These are phyloP conservation scores for Pelmatolapia mariae DNA, from an alignment of 2,113 vertebrate species.

Conservation along the genomic window DNA sequence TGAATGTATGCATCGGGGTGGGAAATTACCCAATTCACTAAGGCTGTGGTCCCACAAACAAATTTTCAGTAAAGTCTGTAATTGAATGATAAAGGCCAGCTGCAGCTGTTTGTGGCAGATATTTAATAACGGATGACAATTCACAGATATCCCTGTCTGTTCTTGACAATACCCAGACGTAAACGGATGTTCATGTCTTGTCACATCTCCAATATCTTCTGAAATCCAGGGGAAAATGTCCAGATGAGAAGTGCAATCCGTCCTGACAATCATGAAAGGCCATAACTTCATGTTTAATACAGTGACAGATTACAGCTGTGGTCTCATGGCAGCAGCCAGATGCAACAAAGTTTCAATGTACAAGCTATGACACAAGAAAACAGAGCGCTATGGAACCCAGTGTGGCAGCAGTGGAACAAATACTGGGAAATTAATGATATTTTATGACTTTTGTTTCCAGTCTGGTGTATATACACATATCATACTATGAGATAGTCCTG, in stretches of 20 bases:
- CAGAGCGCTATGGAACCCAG: not conserved
- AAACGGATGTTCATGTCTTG: slow-evolving; percentile 16
- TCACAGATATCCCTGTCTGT: slow-evolving; percentile 19
- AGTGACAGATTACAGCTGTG: not conserved
- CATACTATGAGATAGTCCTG: not conserved
- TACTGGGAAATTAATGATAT: not conserved
- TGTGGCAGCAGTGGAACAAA: not conserved
- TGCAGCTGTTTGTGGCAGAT: slow-evolving; percentile 21
- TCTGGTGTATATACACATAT: not conserved
- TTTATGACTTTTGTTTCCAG: not conserved
- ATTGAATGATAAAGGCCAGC: slow-evolving; percentile 26
- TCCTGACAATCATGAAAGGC: not conserved
- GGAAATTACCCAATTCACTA: not conserved
- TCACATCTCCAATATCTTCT: slow-evolving; percentile 49
- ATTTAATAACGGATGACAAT: slow-evolving; percentile 38
- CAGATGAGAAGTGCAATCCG: slow-evolving; percentile 13
- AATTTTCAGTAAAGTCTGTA: not conserved
- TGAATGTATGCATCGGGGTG: not conserved
- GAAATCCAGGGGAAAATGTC: slow-evolving; percentile 9
- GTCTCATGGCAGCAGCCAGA: not conserved
- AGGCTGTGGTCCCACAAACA: not conserved
- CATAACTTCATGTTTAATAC: not conserved
- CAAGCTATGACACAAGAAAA: not conserved
- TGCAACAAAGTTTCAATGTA: not conserved
- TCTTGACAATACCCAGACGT: slow-evolving; percentile 27